phyloP scores from a whole-genome alignment of 2,797 vertebrate species.

The Clamator glandarius region DNA sequence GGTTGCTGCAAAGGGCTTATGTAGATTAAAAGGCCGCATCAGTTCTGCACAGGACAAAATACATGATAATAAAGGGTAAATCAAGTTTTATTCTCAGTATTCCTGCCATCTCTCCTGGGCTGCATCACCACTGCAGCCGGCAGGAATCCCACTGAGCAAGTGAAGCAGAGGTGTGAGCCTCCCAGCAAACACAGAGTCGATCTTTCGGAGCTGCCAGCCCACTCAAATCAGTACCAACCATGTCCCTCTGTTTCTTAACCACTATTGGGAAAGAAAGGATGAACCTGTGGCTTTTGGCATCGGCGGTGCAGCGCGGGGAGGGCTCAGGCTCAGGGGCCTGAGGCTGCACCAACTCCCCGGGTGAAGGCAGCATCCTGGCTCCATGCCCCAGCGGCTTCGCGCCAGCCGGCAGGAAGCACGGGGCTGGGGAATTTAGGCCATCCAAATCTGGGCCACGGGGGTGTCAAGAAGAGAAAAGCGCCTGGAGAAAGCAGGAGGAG shows the following conservation, averaged over 20 bases:
- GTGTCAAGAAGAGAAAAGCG: background rate
- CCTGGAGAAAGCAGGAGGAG: background rate
- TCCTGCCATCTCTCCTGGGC: accelerated
- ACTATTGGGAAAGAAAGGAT: background rate
- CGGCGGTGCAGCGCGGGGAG: accelerated
- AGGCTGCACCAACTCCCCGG: background rate
- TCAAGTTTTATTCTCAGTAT: background rate
- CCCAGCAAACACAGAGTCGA: background rate
- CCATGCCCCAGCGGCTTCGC: accelerated
- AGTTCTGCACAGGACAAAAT: background rate
- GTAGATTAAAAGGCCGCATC: background rate
- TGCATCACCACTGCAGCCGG: accelerated
- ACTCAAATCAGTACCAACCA: accelerated
- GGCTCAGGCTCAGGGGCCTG: background rate
- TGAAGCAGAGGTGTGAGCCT: accelerated
- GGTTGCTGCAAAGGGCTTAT: background rate
- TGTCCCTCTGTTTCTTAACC: background rate
- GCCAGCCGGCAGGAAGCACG: background rate
- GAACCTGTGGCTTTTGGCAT: background rate
- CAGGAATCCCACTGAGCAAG: accelerated
- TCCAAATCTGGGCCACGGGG: background rate
- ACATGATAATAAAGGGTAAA: background rate
- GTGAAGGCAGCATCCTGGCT: background rate
- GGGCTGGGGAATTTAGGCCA: background rate
- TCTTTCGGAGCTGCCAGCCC: background rate